Evolutionary conservation across 2,888 invertebrate genomes (phyloP), one percentile per base, ranked within the genome.

Genomic region (Eulithis prunata): DNA sequence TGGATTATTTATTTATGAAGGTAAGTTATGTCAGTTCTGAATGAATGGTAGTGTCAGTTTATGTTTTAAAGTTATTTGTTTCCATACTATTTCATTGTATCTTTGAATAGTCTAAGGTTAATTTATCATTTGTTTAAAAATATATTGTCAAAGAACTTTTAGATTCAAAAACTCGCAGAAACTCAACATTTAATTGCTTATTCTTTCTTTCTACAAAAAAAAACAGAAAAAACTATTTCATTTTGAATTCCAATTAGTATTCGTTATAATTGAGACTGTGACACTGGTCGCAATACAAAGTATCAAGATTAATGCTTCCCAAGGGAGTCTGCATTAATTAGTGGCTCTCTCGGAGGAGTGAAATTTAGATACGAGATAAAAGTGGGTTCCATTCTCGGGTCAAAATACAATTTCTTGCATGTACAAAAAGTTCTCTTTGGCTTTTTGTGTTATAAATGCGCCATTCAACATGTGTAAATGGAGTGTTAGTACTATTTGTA

Each of bases 291-390:
- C 60, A 60, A 28, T 56, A 36, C 21, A 14, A 49, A 67, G 60
- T 57, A 63, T 57, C 67, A 60, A 67, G 63, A 67, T 63, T 59
- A 57, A 67, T 64, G 63, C 11, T 28, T 64, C 59, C 60, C 57
- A n/a, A 12, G 49, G 41, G 63, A 45, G 10, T 45, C 45, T 32
- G 46, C 46, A 41, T 57, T 56, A 47, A 67, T 63, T 46, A 62
- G 3, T 10, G 10, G 8, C 14, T 47, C 59, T 36, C 32, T 57
- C 11, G 43, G 49, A 11, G 53, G 1, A 21, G 36, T 47, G 36
- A 21, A 32, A 36, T 7, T 38, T 38, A n/a, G 12, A 32, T 36
- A 7, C 32, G 47, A 4, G 21, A 21, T 21, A 21, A 21, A 53
- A 32, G 6, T 8, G 14, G 43, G 57, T 66, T 61, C 32, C 28